Evolutionary conservation across 2,797 vertebrate genomes (phyloP), one percentile per base, ranked within the genome.

Genomic region (Poecilia wingei): DNA sequence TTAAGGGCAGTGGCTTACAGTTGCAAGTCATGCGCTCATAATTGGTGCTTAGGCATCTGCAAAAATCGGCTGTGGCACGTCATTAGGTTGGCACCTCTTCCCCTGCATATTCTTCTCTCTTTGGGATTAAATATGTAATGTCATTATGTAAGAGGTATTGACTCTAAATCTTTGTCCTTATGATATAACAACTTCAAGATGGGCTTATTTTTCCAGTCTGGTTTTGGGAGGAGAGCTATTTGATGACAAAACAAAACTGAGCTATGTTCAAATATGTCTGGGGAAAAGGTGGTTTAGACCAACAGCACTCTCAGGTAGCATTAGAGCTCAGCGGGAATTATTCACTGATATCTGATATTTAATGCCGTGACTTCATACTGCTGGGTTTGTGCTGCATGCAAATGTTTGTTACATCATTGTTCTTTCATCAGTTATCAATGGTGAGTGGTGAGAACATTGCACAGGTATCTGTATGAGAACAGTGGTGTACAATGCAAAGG

Each of bases 81-180:
- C 69, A 45, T 84, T 77, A 61, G 76, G 16, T 66, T 85, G 83
- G 79, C 79, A 86, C 33, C 39, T 90, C 75, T 87, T 81, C 45
- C 25, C 75, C 14, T 66, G 72, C 25, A 83, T 87, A 83, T 86
- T 91, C 46, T 59, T 31, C 46, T 77, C 18, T 4, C 31, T 57
- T n/a, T 36, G 72, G 68, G 81, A 85, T 88, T 89, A 85, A 72
- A 79, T 86, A 82, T 89, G 71, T 81, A 84, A 86, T 79, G 13
- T 75, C 72, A 9, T 92, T 90, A 90, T 80, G 46, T 75, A 90
- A 92, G 31, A 18, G 8, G 59, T 80, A 71, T 80, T 82, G 49
- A 76, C 87, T 78, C 66, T 51, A 46, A 84, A 84, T 85, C 84
- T 73, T 78, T 86, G 80, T 84, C 76, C 80, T 79, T 33, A 69